Evolutionary conservation across 2,888 invertebrate genomes (phyloP), one percentile per base, ranked within the genome.

Genomic region (Ormyrus rosae): DNA sequence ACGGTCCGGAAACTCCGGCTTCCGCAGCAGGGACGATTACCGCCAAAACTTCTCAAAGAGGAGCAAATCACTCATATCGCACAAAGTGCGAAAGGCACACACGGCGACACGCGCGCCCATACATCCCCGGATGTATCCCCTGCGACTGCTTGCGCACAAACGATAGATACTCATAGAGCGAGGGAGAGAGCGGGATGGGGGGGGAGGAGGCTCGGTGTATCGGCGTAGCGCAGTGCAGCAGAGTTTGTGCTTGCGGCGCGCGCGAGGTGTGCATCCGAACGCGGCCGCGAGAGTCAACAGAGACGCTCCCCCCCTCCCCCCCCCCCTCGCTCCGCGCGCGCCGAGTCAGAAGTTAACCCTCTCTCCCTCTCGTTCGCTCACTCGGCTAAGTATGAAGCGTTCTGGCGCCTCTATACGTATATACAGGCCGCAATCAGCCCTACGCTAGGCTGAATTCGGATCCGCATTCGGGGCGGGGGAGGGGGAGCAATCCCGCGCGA

Each of bases 341-440:
- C 34, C 34, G 34, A 34, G 34, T 34, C 34, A 34, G 34, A 34
- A 34, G 34, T 34, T 34, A 34, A 34, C 63, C 55, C 75, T 64
- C 65, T 74, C 50, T 48, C 13, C 48, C 11, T 46, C 8, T 10
- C 70, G 5, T 9, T 19, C 67, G 2, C 67, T n/a, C 48, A 34
- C 51, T n/a, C 46, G 6, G 46, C 50, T 75, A 53, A 75, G 68
- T 68, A 45, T 6, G 48, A 77, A 51, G 64, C 65, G 58, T 46
- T 71, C 78, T 71, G 51, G 55, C 68, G 63, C 13, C 4, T 13
- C 50, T 53, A 46, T 56, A 61, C 55, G 46, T 60, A 60, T 58
- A 78, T 34, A 69, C 6, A 56, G 60, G 71, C 53, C 76, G 67
- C 80, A 80, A 76, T 76, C 75, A 76, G 80, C 71, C 67, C 55